phyloP scores from a whole-genome alignment of 2,113 vertebrate species.

The Cygnus atratus region DNA sequence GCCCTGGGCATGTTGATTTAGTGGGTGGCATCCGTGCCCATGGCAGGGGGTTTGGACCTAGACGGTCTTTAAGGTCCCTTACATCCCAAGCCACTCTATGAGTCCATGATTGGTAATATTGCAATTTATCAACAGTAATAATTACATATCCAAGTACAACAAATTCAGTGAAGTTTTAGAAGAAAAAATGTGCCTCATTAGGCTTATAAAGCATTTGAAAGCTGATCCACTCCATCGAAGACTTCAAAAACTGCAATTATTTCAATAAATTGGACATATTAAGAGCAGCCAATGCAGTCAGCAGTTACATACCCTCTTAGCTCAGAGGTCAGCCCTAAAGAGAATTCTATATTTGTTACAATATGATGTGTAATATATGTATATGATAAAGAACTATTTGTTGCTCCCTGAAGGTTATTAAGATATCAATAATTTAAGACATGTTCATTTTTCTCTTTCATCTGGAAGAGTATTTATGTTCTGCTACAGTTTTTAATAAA shows the following conservation, averaged over 20 bases:
- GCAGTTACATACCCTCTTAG: background rate
- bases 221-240: background rate
- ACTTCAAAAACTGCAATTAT: background rate
- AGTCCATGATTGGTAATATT: background rate
- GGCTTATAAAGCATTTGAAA: background rate
- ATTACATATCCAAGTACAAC: background rate
- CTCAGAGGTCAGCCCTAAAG: background rate
- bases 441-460: constrained; percentile 19
- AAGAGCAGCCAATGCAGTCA: background rate
- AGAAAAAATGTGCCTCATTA: background rate
- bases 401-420: constrained; percentile 6
- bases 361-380: background rate
- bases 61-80: no score
- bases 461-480: background rate
- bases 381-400: background rate
- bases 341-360: background rate
- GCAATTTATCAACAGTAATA: background rate
- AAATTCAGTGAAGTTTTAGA: background rate
- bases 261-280: background rate
- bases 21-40: no score
- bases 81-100: no score
- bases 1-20: no score
- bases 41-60: no score
- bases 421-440: constrained; percentile 6
- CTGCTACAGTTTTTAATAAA: background rate